A percentile compares a stretch with the other conserved stretches of the same genome.
These are phyloP conservation scores for Esperia sulphurella DNA, from an alignment of 2,888 invertebrate genomes.

Conservation along the genomic window DNA sequence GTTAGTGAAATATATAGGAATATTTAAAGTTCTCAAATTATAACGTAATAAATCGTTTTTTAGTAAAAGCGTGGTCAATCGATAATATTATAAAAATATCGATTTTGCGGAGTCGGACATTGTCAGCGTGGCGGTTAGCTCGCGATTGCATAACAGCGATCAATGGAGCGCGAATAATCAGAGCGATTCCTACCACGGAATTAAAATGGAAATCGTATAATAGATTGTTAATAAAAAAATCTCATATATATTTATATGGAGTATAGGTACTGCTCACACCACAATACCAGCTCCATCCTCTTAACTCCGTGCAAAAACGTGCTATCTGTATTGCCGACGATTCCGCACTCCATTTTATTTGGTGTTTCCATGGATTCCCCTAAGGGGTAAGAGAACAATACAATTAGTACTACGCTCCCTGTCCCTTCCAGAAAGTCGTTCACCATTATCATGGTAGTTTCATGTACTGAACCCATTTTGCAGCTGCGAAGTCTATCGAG, in stretches of 20 bases:
- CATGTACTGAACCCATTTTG: not conserved
- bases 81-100: not conserved
- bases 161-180: constrained; percentile 6
- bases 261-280: no score
- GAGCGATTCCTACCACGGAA: not conserved
- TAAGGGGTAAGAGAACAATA: no score
- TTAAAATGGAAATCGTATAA: not conserved
- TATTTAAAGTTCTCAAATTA: not conserved
- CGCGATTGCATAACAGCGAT: constrained; percentile 1
- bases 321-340: no score
- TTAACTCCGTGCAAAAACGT: no score
- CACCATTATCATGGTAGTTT: not conserved
- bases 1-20: no score
- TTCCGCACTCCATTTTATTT: no score
- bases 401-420: no score
- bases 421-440: no score
- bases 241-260: no score
- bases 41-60: not conserved
- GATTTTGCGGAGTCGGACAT: not conserved
- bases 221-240: no score
- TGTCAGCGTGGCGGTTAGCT: not conserved
- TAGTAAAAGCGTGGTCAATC: not conserved
- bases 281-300: no score
- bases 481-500: not conserved
- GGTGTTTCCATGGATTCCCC: no score